Evolutionary conservation across 64 coral and sea anemone species (phyloP).

Genomic region (Catalaphyllia jardinei): DNA sequence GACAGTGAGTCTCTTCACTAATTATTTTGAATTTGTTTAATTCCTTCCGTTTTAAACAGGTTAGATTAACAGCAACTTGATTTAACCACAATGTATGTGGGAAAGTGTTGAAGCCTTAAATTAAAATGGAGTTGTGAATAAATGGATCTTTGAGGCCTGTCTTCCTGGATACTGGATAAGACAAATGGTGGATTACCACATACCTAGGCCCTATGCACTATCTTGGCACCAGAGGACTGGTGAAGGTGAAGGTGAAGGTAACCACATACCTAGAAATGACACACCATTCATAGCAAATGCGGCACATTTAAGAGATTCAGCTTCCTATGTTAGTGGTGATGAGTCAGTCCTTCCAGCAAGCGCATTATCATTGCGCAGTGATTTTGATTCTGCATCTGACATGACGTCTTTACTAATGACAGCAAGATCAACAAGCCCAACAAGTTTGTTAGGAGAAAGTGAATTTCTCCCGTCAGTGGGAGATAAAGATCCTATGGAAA

Average conservation of each 20-base stretch:
- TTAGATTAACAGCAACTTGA: too few relatives aligned
- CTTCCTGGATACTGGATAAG: not conserved
- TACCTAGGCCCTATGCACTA: too few relatives aligned
- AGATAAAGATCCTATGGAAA: not conserved
- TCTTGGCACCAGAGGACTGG: too few relatives aligned
- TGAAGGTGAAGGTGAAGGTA: too few relatives aligned
- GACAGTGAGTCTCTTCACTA: too few relatives aligned
- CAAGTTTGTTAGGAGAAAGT: slow-evolving; percentile 1
- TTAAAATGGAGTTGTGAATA: too few relatives aligned
- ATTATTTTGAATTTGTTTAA: too few relatives aligned
- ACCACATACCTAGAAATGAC: not conserved
- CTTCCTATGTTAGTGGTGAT: slow-evolving; percentile 1
- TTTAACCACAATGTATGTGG: too few relatives aligned
- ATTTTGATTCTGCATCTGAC: slow-evolving; percentile 12
- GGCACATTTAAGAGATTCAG: not conserved
- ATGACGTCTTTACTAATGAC: slow-evolving; percentile 15
- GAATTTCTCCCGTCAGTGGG: not conserved
- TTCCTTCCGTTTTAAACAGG: too few relatives aligned
- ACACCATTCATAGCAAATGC: not conserved
- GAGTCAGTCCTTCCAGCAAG: slow-evolving; percentile 32
- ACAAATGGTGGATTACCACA: not conserved
- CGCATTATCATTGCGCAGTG: slow-evolving; percentile 15
- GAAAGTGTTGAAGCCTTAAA: too few relatives aligned
- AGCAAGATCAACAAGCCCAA: not conserved
- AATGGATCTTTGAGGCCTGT: too few relatives aligned